Conservation (phyloP, 2,888 invertebrate species). For the Heteromyza rotundicornis region DNA sequence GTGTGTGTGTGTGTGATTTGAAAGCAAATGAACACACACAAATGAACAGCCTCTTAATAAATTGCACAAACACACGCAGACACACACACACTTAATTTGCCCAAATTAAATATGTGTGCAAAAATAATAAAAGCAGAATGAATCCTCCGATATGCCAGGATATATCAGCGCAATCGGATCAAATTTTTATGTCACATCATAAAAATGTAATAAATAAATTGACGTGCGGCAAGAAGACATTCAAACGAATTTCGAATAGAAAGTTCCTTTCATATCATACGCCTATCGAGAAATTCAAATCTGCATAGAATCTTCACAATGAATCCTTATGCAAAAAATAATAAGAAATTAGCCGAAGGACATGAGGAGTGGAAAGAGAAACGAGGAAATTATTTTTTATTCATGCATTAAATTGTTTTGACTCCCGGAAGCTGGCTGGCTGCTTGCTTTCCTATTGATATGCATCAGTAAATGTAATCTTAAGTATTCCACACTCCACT, state of each 20-base stretch:
- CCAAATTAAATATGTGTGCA: slow-evolving; percentile 15
- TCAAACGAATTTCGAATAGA: slow-evolving; percentile 7
- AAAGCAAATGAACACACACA: slow-evolving; percentile 35
- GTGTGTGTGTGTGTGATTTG: too few relatives aligned
- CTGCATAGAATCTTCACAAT: slow-evolving; percentile 1
- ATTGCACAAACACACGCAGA: slow-evolving; percentile 7
- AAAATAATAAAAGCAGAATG: background rate
- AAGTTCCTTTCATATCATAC: background rate
- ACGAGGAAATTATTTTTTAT: slow-evolving; percentile 56
- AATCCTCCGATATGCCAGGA: slow-evolving; percentile 25
- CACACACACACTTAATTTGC: slow-evolving; percentile 12
- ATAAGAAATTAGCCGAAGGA: slow-evolving; percentile 11
- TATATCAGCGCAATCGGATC: slow-evolving; percentile 22
- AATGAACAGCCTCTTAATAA: slow-evolving; percentile 23
- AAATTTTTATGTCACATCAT: slow-evolving; percentile 31
- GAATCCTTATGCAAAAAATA: background rate
- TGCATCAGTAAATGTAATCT: slow-evolving; percentile 23
- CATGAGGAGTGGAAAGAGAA: background rate
- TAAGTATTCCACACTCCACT: slow-evolving; percentile 8
- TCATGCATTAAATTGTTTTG: slow-evolving; percentile 62
- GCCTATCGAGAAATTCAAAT: background rate
- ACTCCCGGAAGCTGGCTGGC: slow-evolving; percentile 38
- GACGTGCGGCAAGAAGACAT: background rate
- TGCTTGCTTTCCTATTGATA: slow-evolving; percentile 15
- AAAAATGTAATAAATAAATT: slow-evolving; percentile 29